Evolutionary conservation across 2,113 vertebrate genomes (phyloP).

Genomic region (Lates calcarifer): DNA sequence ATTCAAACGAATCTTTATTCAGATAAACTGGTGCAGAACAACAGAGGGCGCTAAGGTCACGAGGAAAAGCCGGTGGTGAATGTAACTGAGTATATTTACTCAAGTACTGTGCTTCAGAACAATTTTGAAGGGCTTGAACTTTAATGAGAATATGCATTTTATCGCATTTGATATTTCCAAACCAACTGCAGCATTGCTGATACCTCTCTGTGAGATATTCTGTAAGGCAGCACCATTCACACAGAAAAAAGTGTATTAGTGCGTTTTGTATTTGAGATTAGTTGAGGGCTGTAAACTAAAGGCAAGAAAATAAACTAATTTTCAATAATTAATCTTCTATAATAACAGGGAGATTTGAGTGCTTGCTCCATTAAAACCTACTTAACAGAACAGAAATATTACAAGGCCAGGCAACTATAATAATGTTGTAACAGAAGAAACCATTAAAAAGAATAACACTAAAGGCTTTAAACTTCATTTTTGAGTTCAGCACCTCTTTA

Average conservation of each 20-base stretch:
- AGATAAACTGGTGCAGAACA: neutral
- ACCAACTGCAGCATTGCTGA: too few species aligned
- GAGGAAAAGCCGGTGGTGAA: too few species aligned
- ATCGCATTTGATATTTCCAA: too few species aligned
- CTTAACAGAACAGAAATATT: conserved; percentile 18
- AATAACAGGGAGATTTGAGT: conserved; percentile 1
- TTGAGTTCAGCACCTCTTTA: conserved; percentile 7
- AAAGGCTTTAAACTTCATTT: neutral
- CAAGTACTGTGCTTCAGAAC: too few species aligned
- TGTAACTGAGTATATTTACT: too few species aligned
- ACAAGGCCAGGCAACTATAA: neutral
- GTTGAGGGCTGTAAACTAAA: neutral
- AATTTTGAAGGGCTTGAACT: too few species aligned
- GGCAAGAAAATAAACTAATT: neutral
- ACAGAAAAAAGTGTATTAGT: too few species aligned
- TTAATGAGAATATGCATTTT: too few species aligned
- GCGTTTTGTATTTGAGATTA: too few species aligned
- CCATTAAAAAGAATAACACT: conserved; percentile 9
- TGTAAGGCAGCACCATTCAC: too few species aligned
- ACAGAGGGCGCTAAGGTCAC: neutral
- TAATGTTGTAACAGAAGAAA: neutral
- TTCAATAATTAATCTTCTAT: conserved; percentile 5
- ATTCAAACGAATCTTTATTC: too few species aligned
- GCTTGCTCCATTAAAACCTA: conserved; percentile 24
- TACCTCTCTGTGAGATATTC: too few species aligned